These are phyloP conservation scores for Porites cylindrica DNA, from an alignment of 92 coral and sea anemone genomes.

Conservation along the genomic window DNA sequence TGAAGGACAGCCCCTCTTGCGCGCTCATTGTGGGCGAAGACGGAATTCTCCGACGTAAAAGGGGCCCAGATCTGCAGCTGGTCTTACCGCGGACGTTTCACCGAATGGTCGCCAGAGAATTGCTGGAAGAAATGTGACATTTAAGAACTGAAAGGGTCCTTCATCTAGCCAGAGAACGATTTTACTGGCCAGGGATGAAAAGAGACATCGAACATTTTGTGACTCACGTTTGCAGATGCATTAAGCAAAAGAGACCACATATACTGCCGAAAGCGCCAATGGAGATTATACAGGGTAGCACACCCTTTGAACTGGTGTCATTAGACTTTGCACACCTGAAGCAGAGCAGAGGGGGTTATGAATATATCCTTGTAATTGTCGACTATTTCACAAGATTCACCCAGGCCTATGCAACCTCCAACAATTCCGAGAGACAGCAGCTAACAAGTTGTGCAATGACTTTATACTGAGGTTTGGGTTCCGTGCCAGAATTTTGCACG, in stretches of 20 bases:
- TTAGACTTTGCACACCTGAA: slow-evolving; percentile 44
- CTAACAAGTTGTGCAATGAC: slow-evolving; percentile 42
- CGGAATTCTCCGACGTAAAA: slow-evolving; percentile 54
- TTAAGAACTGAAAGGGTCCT: slow-evolving; percentile 62
- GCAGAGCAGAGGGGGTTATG: slow-evolving; percentile 22
- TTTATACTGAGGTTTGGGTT: slow-evolving; percentile 36
- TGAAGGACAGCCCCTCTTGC: slow-evolving; percentile 52
- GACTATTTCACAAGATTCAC: slow-evolving; percentile 38
- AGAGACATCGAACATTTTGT: slow-evolving; percentile 57
- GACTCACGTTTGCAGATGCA: slow-evolving; percentile 39
- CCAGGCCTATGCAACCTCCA: slow-evolving; percentile 36
- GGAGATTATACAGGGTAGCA: slow-evolving; percentile 32
- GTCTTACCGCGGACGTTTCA: slow-evolving; percentile 56
- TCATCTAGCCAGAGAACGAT: slow-evolving; percentile 54
- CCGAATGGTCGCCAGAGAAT: slow-evolving; percentile 55
- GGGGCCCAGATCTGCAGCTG: slow-evolving; percentile 57
- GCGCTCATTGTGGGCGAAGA: slow-evolving; percentile 61
- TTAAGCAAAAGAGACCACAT: slow-evolving; percentile 42
- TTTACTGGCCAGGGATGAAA: slow-evolving; percentile 65
- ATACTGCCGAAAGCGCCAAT: slow-evolving; percentile 50
- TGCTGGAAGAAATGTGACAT: slow-evolving; percentile 75
- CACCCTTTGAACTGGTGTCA: slow-evolving; percentile 48
- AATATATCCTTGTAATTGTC: slow-evolving; percentile 25
- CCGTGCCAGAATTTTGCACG: slow-evolving; percentile 36
- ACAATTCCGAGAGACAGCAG: slow-evolving; percentile 50